Evolutionary conservation across 2,113 vertebrate species (phyloP).

Genomic region (Columba janthina): DNA sequence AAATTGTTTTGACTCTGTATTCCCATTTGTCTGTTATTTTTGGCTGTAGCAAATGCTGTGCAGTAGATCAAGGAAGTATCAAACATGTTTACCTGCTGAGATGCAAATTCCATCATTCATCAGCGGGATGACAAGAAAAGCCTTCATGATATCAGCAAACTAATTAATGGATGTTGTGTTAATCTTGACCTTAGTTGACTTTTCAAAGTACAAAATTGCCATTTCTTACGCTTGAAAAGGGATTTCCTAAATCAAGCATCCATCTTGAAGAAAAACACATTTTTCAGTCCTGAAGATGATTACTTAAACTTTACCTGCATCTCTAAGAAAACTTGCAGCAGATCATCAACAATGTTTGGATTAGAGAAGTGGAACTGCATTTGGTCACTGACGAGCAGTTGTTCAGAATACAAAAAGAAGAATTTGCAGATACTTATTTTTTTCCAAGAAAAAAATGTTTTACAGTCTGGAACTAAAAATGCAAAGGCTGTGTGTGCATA

Average conservation of each 20-base stretch:
- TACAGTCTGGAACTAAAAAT: neutral
- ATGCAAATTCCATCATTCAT: slow-evolving; percentile 7
- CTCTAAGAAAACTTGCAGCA: neutral
- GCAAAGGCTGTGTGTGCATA: neutral
- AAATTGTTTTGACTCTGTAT: slow-evolving; percentile 13
- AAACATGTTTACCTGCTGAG: neutral
- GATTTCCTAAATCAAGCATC: neutral
- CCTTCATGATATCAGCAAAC: slow-evolving; percentile 4
- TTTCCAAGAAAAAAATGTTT: neutral
- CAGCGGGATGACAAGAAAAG: slow-evolving; percentile 26
- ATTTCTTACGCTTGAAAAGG: neutral
- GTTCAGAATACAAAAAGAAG: neutral
- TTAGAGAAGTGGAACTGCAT: neutral
- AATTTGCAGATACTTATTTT: neutral
- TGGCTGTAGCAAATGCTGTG: neutral
- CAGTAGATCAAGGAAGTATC: slow-evolving; percentile 2
- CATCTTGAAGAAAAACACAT: neutral
- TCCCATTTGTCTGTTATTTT: slow-evolving; percentile 12
- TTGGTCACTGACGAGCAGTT: neutral
- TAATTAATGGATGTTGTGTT: slow-evolving; percentile 19
- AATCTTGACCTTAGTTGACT: neutral
- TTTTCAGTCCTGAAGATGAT: neutral
- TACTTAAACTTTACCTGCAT: neutral
- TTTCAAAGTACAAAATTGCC: slow-evolving; percentile 25
- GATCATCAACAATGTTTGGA: neutral